Evolutionary conservation across 2,888 invertebrate species (phyloP).

Genomic region (Teinopalpus imperialis): DNA sequence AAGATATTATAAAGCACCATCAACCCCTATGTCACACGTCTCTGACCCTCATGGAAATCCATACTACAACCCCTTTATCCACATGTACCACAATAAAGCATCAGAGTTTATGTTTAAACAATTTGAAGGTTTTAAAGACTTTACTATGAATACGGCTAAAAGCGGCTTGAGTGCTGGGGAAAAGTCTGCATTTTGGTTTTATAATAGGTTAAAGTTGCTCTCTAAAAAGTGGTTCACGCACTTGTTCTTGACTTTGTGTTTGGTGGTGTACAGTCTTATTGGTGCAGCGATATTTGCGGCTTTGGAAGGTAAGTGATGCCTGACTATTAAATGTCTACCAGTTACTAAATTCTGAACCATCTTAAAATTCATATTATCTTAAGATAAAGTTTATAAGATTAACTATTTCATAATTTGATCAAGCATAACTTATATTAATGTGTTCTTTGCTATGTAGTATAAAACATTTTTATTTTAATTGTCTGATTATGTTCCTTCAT

Average conservation of each 20-base stretch:
- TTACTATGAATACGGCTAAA: conserved; percentile 87
- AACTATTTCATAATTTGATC: too few species aligned
- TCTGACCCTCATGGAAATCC: conserved; percentile 61
- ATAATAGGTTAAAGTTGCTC: conserved; percentile 88
- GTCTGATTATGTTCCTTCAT: too few species aligned
- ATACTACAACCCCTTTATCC: conserved; percentile 63
- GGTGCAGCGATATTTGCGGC: conserved; percentile 91
- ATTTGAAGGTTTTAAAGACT: conserved; percentile 89
- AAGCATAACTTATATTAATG: too few species aligned
- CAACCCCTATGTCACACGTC: conserved; percentile 58
- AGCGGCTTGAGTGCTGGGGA: conserved; percentile 92
- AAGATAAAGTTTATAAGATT: too few species aligned
- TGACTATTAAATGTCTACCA: too few species aligned
- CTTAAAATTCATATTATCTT: too few species aligned
- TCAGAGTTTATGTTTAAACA: conserved; percentile 91
- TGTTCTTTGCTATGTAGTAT: too few species aligned
- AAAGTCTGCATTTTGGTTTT: conserved; percentile 90
- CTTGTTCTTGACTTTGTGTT: conserved; percentile 89
- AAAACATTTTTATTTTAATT: too few species aligned
- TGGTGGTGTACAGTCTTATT: conserved; percentile 89
- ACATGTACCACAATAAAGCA: conserved; percentile 84
- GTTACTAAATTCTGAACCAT: too few species aligned
- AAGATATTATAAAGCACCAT: conserved; percentile 48
- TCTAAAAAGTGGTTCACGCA: conserved; percentile 95
- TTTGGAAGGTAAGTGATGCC: conserved; percentile 88